Conservation (phyloP, 2,113 vertebrate genomes). For the Lagopus leucura region DNA sequence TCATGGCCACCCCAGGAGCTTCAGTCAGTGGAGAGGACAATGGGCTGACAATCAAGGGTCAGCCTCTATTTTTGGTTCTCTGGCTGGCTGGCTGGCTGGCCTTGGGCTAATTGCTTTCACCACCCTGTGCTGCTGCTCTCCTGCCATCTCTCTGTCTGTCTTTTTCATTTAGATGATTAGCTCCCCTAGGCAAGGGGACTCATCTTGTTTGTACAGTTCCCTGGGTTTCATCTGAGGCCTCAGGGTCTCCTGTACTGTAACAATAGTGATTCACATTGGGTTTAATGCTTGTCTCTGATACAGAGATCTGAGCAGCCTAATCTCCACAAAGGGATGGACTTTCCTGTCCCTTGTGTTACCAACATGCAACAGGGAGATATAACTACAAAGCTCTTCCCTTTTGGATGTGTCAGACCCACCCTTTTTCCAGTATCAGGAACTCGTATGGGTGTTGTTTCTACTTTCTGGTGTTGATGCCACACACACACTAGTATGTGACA, state of each 20-base stretch:
- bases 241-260: background rate
- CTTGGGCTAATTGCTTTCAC: constrained; percentile 59
- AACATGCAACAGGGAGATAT: background rate
- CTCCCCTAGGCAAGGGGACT: constrained; percentile 30
- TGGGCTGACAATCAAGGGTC: constrained; percentile 48
- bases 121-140: constrained; percentile 13
- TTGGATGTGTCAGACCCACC: background rate
- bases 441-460: background rate
- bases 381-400: background rate
- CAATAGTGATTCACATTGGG: background rate
- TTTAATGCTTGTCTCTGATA: background rate
- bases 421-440: background rate
- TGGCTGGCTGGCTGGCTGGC: accelerated
- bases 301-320: background rate
- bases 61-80: constrained; percentile 57
- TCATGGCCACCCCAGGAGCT: constrained; percentile 29
- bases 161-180: constrained; percentile 40
- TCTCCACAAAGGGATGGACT: background rate
- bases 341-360: background rate
- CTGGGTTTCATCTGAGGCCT: constrained; percentile 5
- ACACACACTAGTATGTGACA: background rate
- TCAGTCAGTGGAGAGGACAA: constrained; percentile 48
- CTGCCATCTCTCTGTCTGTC: constrained; percentile 48
- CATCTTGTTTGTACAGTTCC: constrained; percentile 30
- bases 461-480: background rate